phyloP scores from a whole-genome alignment of 2,888 invertebrate genomes.

The Geophilus truncorum region DNA sequence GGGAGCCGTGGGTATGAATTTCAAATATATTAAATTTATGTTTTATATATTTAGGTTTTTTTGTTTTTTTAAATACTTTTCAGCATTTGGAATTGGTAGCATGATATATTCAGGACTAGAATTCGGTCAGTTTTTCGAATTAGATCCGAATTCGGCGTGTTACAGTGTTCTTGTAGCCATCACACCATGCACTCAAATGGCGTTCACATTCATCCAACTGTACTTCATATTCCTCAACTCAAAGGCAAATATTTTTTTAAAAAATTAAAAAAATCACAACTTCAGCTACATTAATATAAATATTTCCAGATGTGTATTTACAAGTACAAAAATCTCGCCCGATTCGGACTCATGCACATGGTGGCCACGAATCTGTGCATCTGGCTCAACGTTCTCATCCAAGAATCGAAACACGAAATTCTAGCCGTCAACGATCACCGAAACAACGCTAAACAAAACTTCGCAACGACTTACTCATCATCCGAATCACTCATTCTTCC shows the following conservation, averaged over 20 bases:
- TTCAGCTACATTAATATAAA: too few relatives aligned
- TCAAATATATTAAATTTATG: neutral
- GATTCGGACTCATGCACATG: slow-evolving; percentile 98
- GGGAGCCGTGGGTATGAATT: slow-evolving; percentile 74
- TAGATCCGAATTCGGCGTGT: slow-evolving; percentile 68
- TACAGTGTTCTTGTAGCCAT: slow-evolving; percentile 83
- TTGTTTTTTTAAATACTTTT: too few relatives aligned
- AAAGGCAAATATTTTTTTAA: slow-evolving; percentile 59
- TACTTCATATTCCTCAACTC: slow-evolving; percentile 97
- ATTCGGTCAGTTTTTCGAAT: slow-evolving; percentile 91
- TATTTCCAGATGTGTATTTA: slow-evolving; percentile 70
- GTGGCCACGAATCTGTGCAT: slow-evolving; percentile 96
- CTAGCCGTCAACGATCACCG: slow-evolving; percentile 54
- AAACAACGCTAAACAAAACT: neutral
- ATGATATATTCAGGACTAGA: slow-evolving; percentile 95
- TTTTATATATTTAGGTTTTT: too few relatives aligned
- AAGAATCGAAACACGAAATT: slow-evolving; percentile 93
- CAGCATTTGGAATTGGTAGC: slow-evolving; percentile 92
- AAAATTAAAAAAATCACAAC: too few relatives aligned
- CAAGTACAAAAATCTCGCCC: slow-evolving; percentile 58
- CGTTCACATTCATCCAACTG: slow-evolving; percentile 95
- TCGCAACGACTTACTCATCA: neutral
- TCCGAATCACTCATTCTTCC: neutral
- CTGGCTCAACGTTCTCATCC: slow-evolving; percentile 84
- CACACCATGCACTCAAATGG: slow-evolving; percentile 87